Evolutionary conservation across 2,888 invertebrate genomes (phyloP).

Genomic region (Andrena fulva): DNA sequence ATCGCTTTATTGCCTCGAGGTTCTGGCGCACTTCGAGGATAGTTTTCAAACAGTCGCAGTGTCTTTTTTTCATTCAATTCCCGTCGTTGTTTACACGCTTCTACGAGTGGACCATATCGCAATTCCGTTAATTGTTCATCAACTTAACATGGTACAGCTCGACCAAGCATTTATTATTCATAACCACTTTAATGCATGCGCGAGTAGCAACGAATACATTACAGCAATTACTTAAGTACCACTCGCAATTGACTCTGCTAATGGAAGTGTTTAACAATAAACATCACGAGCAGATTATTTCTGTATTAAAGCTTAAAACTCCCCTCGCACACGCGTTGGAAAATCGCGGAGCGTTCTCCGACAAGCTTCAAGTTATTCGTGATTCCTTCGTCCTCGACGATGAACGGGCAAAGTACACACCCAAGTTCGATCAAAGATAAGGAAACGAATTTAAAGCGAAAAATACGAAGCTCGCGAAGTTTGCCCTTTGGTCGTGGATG

Average conservation of each 20-base stretch:
- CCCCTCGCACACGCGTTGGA: background rate
- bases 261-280: background rate
- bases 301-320: background rate
- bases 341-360: background rate
- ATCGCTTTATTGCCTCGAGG: background rate
- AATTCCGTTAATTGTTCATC: conserved; percentile 4
- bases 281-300: background rate
- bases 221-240: conserved; percentile 13
- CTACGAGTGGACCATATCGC: background rate
- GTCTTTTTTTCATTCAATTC: background rate
- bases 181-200: conserved; percentile 5
- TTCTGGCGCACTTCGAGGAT: background rate
- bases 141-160: background rate
- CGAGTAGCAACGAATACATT: background rate
- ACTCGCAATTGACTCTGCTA: background rate
- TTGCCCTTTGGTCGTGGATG: background rate
- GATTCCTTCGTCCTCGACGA: background rate
- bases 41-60: background rate
- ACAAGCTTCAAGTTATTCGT: background rate
- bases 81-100: background rate
- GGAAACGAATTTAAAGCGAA: background rate
- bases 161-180: conserved; percentile 19
- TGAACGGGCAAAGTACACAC: conserved; percentile 7
- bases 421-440: background rate
- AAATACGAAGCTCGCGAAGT: background rate